Evolutionary conservation across 2,797 vertebrate species (phyloP), one percentile per base, ranked within the genome.

Genomic region (Oreortyx pictus): DNA sequence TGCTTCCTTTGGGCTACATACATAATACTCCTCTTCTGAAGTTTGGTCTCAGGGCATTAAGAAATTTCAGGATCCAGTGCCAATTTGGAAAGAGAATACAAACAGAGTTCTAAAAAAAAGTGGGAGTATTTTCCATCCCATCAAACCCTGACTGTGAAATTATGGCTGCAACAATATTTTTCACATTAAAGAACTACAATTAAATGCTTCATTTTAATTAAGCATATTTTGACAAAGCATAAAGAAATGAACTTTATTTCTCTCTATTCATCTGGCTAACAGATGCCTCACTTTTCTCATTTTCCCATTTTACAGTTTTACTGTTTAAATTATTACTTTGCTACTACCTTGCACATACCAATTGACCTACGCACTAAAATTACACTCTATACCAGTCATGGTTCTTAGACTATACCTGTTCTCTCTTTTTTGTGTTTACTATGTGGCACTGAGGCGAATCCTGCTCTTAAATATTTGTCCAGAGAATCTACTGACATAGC

Each of bases 341-440:
- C 89, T 83, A 47, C 73, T 87, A 90, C 90, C 88, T 94, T 88
- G 85, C 74, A 94, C 74, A 76, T 92, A 81, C 56, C 86, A 94
- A 93, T 94, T 96, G 96, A 96, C 95, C 94, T 61, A 39, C 68
- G 94, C 47, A 90, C 89, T 46, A 94, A 94, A 95, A 96, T 92
- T 86, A 94, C 81, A 80, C 78, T 75, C 49, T 57, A 56, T 41
- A 61, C 72, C 59, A 44, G 54, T 85, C 88, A 87, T 31, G 76
- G 77, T 75, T 94, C 90, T 82, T 72, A 92, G 71, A 39, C 92
- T 90, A 4, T 74, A 88, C 90, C 82, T 93, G 65, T 35, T 75
- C 0, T 74, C 61, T 92, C 68, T 39, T 70, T 76, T 83, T 29
- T 33, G 20, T 91, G 59, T 80, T 91, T 80, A 71, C 79, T 90